Percentiles rank a stretch among this genome's conserved stretches.
Conservation (phyloP, 1,140 invertebrate genomes). For the Mizuhopecten yessoensis region DNA sequence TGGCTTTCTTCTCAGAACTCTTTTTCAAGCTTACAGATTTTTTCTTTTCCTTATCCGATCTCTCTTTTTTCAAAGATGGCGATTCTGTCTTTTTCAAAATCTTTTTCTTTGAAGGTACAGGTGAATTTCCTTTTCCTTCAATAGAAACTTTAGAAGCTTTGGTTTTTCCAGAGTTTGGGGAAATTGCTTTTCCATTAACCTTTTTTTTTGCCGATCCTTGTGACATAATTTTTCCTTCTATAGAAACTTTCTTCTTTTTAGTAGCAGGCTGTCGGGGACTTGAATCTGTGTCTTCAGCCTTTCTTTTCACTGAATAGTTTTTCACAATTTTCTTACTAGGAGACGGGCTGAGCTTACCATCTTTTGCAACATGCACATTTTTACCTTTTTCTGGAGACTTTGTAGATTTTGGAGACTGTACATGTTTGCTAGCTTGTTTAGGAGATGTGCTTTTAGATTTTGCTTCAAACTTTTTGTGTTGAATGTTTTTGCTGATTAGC, state of each 20-base stretch:
- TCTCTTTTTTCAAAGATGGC: conserved; percentile 43
- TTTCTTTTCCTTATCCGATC: conserved; percentile 36
- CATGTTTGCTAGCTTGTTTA: not conserved
- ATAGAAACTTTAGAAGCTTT: not conserved
- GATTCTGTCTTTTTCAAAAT: not conserved
- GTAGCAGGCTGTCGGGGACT: not conserved
- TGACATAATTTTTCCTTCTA: not conserved
- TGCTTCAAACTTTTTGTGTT: conserved; percentile 46
- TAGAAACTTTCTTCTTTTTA: conserved; percentile 43
- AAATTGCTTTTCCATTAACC: not conserved
- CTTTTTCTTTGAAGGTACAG: not conserved
- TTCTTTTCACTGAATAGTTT: conserved; percentile 30
- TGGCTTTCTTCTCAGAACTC: not conserved
- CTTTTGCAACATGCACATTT: conserved; percentile 11
- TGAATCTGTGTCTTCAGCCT: conserved; percentile 16
- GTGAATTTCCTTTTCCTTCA: conserved; percentile 40
- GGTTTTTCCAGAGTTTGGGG: conserved; percentile 48
- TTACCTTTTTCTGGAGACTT: conserved; percentile 45
- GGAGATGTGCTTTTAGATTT: conserved; percentile 45
- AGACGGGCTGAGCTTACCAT: not conserved
- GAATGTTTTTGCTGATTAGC: conserved; percentile 19
- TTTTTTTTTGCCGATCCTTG: conserved; percentile 2
- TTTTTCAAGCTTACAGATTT: not conserved
- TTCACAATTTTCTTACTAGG: conserved; percentile 49
- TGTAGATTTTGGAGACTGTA: not conserved